phyloP scores from a whole-genome alignment of 2,113 vertebrate species.

The Sapajus apella region DNA sequence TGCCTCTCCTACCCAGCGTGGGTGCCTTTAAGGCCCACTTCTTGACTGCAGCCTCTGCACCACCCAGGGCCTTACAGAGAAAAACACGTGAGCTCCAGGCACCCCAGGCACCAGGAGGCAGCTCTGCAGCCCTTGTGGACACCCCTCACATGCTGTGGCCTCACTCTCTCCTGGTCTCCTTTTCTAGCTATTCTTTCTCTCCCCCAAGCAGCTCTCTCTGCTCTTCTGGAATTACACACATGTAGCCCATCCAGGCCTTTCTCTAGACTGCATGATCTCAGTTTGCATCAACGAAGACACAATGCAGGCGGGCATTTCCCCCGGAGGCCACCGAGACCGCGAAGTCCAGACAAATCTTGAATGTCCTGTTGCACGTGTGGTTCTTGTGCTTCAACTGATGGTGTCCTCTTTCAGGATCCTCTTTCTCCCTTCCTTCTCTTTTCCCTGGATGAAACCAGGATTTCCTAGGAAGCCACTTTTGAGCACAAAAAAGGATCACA shows the following conservation, averaged over 20 bases:
- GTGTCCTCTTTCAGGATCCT: not conserved
- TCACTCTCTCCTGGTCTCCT: not conserved
- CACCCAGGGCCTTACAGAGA: not conserved
- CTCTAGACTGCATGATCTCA: not conserved
- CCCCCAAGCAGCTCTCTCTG: not conserved
- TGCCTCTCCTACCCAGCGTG: not conserved
- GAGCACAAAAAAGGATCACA: not conserved
- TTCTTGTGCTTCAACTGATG: not conserved
- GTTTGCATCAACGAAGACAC: not conserved
- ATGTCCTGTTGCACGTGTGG: not conserved
- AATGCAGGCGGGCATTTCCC: too few relatives aligned
- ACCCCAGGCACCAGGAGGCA: not conserved
- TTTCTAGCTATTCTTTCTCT: not conserved
- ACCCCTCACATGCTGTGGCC: not conserved
- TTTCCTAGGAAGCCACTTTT: not conserved
- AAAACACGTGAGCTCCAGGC: not conserved
- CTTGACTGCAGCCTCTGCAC: not conserved
- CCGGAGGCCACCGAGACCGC: accelerated
- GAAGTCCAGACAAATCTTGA: not conserved
- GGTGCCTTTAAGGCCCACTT: not conserved
- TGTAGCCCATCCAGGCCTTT: not conserved
- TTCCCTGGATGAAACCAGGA: not conserved
- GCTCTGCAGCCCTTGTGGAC: too few relatives aligned
- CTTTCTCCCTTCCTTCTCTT: not conserved
- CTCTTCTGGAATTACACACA: not conserved